Base-by-base conservation (phyloP, 2,888 invertebrate species). In the Augiades crinisus region DNA sequence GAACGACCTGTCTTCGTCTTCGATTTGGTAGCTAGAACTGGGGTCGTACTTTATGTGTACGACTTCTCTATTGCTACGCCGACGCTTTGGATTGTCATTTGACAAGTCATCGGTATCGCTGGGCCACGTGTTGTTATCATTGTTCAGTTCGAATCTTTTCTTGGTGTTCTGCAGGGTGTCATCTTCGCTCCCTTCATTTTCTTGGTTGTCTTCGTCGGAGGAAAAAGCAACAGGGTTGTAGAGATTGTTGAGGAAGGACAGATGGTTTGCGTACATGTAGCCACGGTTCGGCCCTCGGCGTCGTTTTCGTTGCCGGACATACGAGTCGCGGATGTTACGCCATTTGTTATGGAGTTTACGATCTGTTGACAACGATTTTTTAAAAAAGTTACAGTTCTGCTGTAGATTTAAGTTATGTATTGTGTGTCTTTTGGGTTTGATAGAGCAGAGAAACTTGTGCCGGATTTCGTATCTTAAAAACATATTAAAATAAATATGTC, bases 301-400 rank as follows among this genome's bases (percentile, higher is more conserved):
- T 19, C 68, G 63, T 54, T 72, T 78, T 4, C 68, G 51, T 56
- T 76, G 68, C n/a, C 85, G 70, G 14, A 83, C 85, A 65, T 75
- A 85, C 1, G 81, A 77, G 57, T 85, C 86, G n/a, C 83, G 67
- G 37, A 85, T 75, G 63, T 84, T 84, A n/a, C 86, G 74, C 86
- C 86, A 85, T 74, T 84, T 85, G 62, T 70, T 67, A 53, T 80
- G 68, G 2, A 85, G 65, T 62, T 77, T 84, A 61, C 73, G 78
- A 64, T 68, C 84, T 85, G 78, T 40, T 13, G 47, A 31, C 10
- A 38, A 30, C 6, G 10, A 14, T n/a, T n/a, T n/a, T n/a, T n/a
- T n/a, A n/a, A n/a, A n/a, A n/a, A n/a, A n/a, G n/a, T n/a, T n/a
- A n/a, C n/a, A n/a, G n/a, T n/a, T n/a, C n/a, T n/a, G n/a, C n/a